Base-by-base conservation (phyloP, 2,797 vertebrate species). In the Gymnocypris eckloni region DNA sequence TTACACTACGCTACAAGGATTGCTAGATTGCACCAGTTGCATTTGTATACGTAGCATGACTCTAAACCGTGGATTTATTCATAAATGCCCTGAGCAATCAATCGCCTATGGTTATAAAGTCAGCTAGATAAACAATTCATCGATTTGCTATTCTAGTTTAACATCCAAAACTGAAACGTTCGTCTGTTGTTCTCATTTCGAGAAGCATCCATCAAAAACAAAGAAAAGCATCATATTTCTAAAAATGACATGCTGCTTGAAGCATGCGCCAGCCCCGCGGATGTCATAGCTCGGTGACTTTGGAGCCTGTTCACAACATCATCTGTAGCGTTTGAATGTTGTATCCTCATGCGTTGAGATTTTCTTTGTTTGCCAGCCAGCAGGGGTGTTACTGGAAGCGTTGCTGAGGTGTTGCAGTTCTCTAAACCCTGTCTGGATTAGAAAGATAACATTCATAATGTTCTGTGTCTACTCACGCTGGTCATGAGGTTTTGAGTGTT, bases 371-470 rank as follows among this genome's bases (percentile, higher is more conserved):
- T 71, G 79, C 50, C 25, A 69, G 71, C 59, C 82, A 81, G 70
- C 45, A 66, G 66, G 77, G 37, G 72, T 78, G 85, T 79, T 67
- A 18, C 48, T 75, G 70, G 78, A 66, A 84, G 81, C 56, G 33
- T 59, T 41, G 28, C 64, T 71, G 56, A 82, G 80, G 79, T 85
- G 72, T 70, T 81, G 79, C 48, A 25, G 84, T 85, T 79, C 59
- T 77, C 73, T 85, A 84, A 87, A 87, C 80, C 78, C 88, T 9
- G 67, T 28, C 86, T 89, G 88, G 84, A 84, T 86, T 84, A 82
- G 75, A 81, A 82, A 82, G 87, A 89, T 89, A 88, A 86, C 79
- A 86, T 81, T 83, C 79, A 79, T 70, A 70, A 79, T 85, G 72
- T 72, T 37, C 72, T 56, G 66, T 86, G 66, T 81, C 25, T 37